Base-by-base conservation (phyloP, 2,888 invertebrate species). In the Margaritifera margaritifera region DNA sequence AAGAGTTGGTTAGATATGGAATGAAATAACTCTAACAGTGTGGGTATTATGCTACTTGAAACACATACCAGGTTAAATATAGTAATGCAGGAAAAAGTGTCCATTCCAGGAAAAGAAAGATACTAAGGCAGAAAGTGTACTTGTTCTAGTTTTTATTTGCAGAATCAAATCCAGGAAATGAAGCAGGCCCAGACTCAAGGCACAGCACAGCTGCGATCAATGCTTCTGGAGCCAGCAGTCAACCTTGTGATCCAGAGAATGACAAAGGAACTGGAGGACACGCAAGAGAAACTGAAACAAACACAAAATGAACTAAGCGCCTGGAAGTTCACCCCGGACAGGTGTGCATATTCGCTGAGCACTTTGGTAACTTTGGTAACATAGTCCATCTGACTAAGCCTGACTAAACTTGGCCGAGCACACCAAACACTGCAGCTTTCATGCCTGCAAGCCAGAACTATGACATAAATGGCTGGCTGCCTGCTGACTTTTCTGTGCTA, bases 281-380 rank as follows among this genome's bases (percentile, higher is more conserved):
- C 96, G 25, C 95, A 96, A 89, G 94, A 96, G 66, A 95, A 95
- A 88, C 92, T 98, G 80, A 98, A 98, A 89, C 98, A 98, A 90
- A 97, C 97, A 24, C 98, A 98, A 90, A 97, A 96, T 91, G 99
- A 99, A 92, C 92, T 99, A 60, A 95, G 96, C 68, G 98, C 99
- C 4, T 99, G 98, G 98, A 99, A 99, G 91, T 99, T 99, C 90
- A 98, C 98, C 20, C 97, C 98, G n/a, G 99, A 99, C 91, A 98
- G 93, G 93, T 93, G 42, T 42, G 88, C 84, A 75, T 84, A 84
- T 83, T 81, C 75, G 66, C 69, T 72, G 68, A 75, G 68, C 61
- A 59, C 72, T 69, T 59, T 69, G 76, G 74, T 84, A 80, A 83
- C 80, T 74, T 76, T 82, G 79, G 73, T 81, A 78, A 79, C 75